Evolutionary conservation across 2,113 vertebrate genomes (phyloP), one percentile per base, ranked within the genome.

Genomic region (Phalacrocorax aristotelis): DNA sequence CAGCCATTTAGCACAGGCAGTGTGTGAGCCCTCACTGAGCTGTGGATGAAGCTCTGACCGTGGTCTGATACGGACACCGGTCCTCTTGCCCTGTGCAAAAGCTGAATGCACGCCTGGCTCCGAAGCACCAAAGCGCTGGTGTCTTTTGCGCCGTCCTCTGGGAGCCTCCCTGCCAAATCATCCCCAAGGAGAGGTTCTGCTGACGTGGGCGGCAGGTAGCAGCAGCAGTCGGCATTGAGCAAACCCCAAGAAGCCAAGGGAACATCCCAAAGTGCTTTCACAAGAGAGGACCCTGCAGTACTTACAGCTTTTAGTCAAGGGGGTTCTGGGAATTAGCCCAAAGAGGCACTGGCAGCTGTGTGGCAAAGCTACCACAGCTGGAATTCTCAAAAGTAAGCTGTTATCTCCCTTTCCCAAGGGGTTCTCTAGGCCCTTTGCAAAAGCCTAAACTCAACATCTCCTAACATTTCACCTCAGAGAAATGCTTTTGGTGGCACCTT

Each of bases 121-220:
- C 27, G 30, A 26, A 71, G 64, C 22, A 69, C 74, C 40, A 25
- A 25, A 75, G 62, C 7, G 15, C 11, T 5, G 3, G 13, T 19
- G 46, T 25, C 3, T 0, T n/a, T 29, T 7, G 3, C 57, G 34
- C 27, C 36, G 42, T 88, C 13, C 46, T 19, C 65, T 44, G 51
- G 23, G 30, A 52, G 11, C 21, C 22, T 61, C 27, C 26, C 40
- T 80, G 57, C 11, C 55, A 46, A 42, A 74, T 18, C 34, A 46
- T n/a, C 62, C 48, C 62, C 0, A 0, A 58, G 57, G 38, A 54
- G 11, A 4, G 11, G 17, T 62, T 65, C 15, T 9, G 10, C 70
- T 65, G 54, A 26, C 1, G 6, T 0, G 3, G 58, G 29, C 14
- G 4, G 34, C 0, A 4, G 54, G 38, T 9, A 52, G 48, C 69